phyloP scores from a whole-genome alignment of 2,888 invertebrate species.

The Julus scanicus region DNA sequence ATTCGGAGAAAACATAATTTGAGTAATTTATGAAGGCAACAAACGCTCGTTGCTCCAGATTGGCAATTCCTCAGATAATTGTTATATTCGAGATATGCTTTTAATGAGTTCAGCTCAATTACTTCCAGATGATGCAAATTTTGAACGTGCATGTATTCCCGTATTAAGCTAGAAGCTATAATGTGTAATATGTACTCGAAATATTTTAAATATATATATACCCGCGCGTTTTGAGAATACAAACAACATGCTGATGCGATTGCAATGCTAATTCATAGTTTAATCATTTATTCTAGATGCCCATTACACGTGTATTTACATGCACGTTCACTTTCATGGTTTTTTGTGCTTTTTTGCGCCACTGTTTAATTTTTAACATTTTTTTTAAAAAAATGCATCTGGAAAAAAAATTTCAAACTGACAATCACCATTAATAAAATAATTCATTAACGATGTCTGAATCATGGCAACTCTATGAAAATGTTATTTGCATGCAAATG shows the following conservation, averaged over 20 bases:
- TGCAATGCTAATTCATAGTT: background rate
- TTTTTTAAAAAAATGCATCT: too few species aligned
- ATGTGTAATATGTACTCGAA: background rate
- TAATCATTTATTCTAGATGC: background rate
- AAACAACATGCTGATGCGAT: background rate
- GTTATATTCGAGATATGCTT: slow-evolving; percentile 25
- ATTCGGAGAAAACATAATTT: background rate
- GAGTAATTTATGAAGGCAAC: slow-evolving; percentile 32
- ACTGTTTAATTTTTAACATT: too few species aligned
- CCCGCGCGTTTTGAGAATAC: background rate
- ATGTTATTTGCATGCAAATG: too few species aligned
- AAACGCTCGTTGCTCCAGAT: slow-evolving; percentile 19
- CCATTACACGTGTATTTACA: background rate
- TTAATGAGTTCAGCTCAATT: slow-evolving; percentile 44
- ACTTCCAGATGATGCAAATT: slow-evolving; percentile 47
- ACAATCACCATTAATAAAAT: too few species aligned
- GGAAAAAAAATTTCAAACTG: too few species aligned
- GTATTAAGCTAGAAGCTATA: background rate
- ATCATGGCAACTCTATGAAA: too few species aligned
- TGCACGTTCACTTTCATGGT: too few species aligned
- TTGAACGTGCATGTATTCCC: slow-evolving; percentile 12
- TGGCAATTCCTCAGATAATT: slow-evolving; percentile 41
- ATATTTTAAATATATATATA: background rate
- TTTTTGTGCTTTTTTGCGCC: too few species aligned
- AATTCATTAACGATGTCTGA: too few species aligned